Conservation (phyloP, 1,140 invertebrate species). For the Homarus americanus region DNA sequence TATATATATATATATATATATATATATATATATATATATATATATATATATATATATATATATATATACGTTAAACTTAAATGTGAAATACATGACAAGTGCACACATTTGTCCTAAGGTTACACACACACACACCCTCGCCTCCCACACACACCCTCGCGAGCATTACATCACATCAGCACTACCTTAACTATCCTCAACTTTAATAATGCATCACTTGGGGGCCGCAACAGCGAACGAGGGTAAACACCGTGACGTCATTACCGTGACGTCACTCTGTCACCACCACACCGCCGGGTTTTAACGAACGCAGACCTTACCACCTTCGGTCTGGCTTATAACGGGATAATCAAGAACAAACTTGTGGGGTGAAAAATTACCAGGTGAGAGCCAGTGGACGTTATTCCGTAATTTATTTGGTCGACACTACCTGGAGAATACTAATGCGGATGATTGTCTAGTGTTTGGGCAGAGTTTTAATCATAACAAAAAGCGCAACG, state of each 20-base stretch:
- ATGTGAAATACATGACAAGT: too few relatives aligned
- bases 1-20: background rate
- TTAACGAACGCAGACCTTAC: background rate
- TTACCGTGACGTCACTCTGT: too few relatives aligned
- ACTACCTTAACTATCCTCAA: background rate
- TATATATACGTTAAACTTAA: too few relatives aligned
- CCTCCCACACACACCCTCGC: background rate
- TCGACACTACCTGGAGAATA: background rate
- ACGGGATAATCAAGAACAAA: too few relatives aligned
- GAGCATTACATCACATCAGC: background rate
- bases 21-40: background rate
- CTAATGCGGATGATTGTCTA: slow-evolving; percentile 38
- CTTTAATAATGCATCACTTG: background rate
- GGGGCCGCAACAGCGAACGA: background rate
- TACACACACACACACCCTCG: slow-evolving; percentile 12
- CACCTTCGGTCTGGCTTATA: background rate
- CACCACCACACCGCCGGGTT: too few relatives aligned
- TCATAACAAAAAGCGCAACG: background rate
- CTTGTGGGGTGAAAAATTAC: background rate
- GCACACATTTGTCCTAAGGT: too few relatives aligned
- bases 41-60: background rate
- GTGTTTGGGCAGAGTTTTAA: slow-evolving; percentile 21
- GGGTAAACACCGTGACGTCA: too few relatives aligned
- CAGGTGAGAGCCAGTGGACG: background rate
- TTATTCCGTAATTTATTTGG: slow-evolving; percentile 34